Evolutionary conservation across 2,888 invertebrate species (phyloP).

Genomic region (Caenorhabditis afra): DNA sequence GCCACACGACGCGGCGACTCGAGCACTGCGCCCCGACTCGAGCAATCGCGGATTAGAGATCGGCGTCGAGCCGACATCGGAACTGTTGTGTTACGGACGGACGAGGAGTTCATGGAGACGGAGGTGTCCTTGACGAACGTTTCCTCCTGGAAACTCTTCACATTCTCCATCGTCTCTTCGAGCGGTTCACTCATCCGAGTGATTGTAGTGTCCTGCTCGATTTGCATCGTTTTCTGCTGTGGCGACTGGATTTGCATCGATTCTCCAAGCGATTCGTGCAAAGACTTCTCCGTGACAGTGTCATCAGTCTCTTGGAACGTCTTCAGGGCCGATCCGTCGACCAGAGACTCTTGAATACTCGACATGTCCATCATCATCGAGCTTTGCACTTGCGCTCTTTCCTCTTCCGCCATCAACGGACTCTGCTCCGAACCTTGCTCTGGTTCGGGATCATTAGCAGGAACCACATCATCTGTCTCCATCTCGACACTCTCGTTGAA

Average conservation of each 20-base stretch:
- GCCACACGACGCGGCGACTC: conserved; percentile 40
- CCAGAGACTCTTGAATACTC: not conserved
- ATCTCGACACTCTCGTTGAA: conserved; percentile 13
- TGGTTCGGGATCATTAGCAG: not conserved
- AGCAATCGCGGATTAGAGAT: conserved; percentile 10
- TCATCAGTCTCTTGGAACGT: not conserved
- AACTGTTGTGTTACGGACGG: not conserved
- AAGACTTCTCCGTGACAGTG: not conserved
- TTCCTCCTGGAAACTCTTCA: not conserved
- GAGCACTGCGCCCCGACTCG: not conserved
- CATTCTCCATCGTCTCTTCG: not conserved
- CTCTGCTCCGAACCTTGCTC: not conserved
- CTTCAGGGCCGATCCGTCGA: not conserved
- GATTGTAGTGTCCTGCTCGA: not conserved
- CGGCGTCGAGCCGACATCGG: conserved; percentile 8
- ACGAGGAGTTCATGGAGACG: too few species aligned
- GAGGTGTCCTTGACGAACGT: too few species aligned
- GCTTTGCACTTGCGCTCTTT: not conserved
- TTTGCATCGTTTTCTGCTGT: not conserved
- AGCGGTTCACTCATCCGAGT: not conserved
- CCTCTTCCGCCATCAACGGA: not conserved
- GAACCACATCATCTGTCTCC: not conserved
- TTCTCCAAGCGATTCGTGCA: not conserved
- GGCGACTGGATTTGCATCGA: not conserved
- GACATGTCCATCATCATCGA: conserved; percentile 13